These are phyloP conservation scores for Acrossocheilus fasciatus DNA, from an alignment of 2,797 vertebrate species.

Conservation along the genomic window DNA sequence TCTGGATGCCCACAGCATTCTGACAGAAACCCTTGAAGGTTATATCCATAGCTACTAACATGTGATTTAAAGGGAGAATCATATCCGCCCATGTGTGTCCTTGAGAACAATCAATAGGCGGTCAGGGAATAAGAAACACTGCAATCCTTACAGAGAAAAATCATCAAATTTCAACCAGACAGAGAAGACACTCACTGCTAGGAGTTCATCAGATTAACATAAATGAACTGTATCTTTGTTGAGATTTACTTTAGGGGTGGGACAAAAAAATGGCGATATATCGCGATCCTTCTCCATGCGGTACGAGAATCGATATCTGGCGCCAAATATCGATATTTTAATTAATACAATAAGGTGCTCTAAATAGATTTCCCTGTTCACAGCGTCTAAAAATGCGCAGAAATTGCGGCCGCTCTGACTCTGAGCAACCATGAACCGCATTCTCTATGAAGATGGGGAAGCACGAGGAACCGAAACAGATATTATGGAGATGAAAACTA, in stretches of 20 bases:
- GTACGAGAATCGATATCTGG: too few relatives aligned
- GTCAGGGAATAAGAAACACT: not conserved
- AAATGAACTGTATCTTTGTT: not conserved
- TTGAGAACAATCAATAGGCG: conserved; percentile 40
- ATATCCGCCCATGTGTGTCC: conserved; percentile 28
- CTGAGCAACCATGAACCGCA: too few relatives aligned
- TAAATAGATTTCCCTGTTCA: too few relatives aligned
- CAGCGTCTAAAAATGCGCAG: too few relatives aligned
- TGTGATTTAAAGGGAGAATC: conserved; percentile 40
- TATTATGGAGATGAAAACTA: too few relatives aligned
- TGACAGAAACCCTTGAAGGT: conserved; percentile 22
- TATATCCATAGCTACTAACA: conserved; percentile 32
- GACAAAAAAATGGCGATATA: too few relatives aligned
- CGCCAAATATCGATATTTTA: too few relatives aligned
- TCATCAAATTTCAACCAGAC: not conserved
- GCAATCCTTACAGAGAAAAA: conserved; percentile 23
- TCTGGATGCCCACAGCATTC: conserved; percentile 21
- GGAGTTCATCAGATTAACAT: not conserved
- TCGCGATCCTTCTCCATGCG: too few relatives aligned
- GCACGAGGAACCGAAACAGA: too few relatives aligned
- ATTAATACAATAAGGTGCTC: too few relatives aligned
- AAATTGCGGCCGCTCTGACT: too few relatives aligned
- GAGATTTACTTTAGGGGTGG: not conserved
- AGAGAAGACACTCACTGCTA: conserved; percentile 11
- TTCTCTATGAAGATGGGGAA: too few relatives aligned